Evolutionary conservation across 2,888 invertebrate genomes (phyloP), one percentile per base, ranked within the genome.

Genomic region (Baccha elongata): DNA sequence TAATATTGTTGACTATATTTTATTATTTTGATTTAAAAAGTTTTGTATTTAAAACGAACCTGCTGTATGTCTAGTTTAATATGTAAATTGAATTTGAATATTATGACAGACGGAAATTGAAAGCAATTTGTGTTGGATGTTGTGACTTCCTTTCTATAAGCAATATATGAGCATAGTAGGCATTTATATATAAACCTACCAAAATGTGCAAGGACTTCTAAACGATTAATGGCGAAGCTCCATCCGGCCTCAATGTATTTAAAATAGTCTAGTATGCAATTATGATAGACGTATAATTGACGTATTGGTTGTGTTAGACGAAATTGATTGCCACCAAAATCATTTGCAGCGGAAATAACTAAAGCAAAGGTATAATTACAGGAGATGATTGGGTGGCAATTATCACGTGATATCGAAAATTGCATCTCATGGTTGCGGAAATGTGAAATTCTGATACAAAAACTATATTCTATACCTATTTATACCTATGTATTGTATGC

Each of bases 311-410:
- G 35, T 23, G 32, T 17, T 26, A 42, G 44, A 21, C 32, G 13
- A 21, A 52, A 21, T 62, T 62, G 69, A 68, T 78, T 78, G 64
- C 64, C 35, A 55, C 21, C 26, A 58, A 74, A 67, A 62, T 58
- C 37, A 50, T 46, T 21, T 40, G 62, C 55, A 48, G 42, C 71
- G 71, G 69, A 58, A 64, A 71, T 46, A 32, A 48, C 23, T 55
- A 13, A 48, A 48, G 48, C 32, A 64, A 17, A 42, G 19, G 55
- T 50, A 55, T 71, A 78, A 78, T 78, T 72, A 71, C 53, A 72
- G 65, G 76, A 65, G 78, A 65, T 55, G 60, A 44, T 60, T 60
- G 48, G 58, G 72, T 42, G 48, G 42, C 21, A 67, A 74, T 58
- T 72, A 78, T 42, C 17, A 29, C 17, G 17, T 17, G 17, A n/a